phyloP scores from a whole-genome alignment of 2,888 invertebrate genomes.

The Plagodis pulveraria region DNA sequence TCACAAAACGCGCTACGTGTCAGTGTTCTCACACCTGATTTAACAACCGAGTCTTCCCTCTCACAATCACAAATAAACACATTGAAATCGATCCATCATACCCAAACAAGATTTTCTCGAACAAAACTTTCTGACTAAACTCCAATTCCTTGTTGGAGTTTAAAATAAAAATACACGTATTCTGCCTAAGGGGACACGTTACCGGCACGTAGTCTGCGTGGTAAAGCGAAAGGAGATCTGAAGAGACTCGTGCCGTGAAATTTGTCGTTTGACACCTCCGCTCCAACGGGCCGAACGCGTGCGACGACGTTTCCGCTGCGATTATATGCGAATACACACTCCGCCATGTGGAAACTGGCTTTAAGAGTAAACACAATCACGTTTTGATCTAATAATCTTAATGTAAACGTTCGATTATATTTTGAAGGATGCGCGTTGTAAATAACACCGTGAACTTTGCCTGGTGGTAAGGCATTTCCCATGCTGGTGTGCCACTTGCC shows the following conservation, averaged over 20 bases:
- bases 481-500: too few species aligned
- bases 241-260: constrained; percentile 62
- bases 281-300: constrained; percentile 55
- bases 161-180: constrained; percentile 44
- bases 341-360: constrained; percentile 48
- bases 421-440: constrained; percentile 16
- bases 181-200: constrained; percentile 46
- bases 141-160: constrained; percentile 32
- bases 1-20: constrained; percentile 23
- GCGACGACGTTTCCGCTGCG: constrained; percentile 59
- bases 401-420: constrained; percentile 29
- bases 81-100: constrained; percentile 13
- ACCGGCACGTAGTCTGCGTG: constrained; percentile 49
- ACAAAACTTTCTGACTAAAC: constrained; percentile 17
- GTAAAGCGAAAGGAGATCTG: constrained; percentile 57
- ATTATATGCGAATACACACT: constrained; percentile 55
- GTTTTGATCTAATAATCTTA: constrained; percentile 39
- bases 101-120: constrained; percentile 15
- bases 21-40: constrained; percentile 38
- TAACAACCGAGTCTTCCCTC: constrained; percentile 33
- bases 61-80: constrained; percentile 21
- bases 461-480: too few species aligned
- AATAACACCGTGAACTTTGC: constrained; percentile 1
- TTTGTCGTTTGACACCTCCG: constrained; percentile 73
- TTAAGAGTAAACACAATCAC: constrained; percentile 47